Conservation (phyloP, 2,113 vertebrate genomes). For the Indicator maculatus region DNA sequence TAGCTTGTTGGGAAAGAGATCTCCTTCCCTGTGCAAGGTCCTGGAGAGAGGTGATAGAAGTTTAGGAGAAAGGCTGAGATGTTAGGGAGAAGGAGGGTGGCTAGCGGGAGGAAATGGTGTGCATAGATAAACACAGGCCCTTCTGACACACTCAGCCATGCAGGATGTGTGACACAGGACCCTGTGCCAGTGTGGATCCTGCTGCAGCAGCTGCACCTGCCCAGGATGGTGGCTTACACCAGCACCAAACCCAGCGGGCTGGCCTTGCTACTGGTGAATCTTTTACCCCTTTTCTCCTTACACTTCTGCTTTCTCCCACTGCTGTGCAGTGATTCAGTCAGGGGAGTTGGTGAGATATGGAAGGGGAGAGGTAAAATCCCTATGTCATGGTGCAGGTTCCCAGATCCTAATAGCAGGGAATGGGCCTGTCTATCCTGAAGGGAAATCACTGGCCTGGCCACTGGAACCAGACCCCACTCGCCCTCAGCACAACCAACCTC, state of each 20-base stretch:
- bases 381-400: rapidly evolving
- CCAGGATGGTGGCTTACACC: rapidly evolving
- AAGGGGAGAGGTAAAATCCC: neutral
- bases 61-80: neutral
- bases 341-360: neutral
- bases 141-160: neutral
- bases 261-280: neutral
- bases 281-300: neutral
- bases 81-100: neutral
- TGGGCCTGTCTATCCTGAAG: rapidly evolving
- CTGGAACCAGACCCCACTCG: neutral
- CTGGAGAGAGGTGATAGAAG: neutral
- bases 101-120: slow-evolving; percentile 36
- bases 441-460: neutral
- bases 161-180: neutral
- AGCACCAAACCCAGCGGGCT: neutral
- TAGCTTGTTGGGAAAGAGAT: neutral
- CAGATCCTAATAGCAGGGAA: neutral
- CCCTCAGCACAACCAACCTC: rapidly evolving
- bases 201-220: neutral
- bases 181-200: rapidly evolving
- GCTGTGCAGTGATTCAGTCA: neutral
- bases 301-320: neutral
- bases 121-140: slow-evolving; percentile 49
- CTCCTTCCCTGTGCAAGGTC: neutral